Base-by-base conservation (phyloP, 2,113 vertebrate genomes). In the Anser brachyrhynchus region DNA sequence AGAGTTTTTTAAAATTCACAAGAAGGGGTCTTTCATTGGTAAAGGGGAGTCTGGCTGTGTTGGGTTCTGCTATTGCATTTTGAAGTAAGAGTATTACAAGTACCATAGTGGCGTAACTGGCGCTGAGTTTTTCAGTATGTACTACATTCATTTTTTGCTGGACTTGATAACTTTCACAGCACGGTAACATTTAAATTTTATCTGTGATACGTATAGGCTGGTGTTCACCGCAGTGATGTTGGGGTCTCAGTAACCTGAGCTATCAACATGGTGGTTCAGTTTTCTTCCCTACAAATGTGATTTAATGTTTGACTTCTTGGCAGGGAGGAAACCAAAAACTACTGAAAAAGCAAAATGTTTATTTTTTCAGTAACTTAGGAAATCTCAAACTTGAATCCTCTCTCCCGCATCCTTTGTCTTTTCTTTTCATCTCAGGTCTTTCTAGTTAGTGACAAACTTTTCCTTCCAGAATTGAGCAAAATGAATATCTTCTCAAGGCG, bases 321-420 rank as follows among this genome's bases (percentile, higher is more conserved):
- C 5, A 4, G 39, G 6, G 9, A 0, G 9, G 8, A 8, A 10
- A 11, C 20, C 37, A 10, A 37, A 26, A 44, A 28, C n/a, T 29
- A 12, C 14, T 28, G 39, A 14, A 54, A 73, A 78, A 26, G 12
- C 13, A 10, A 54, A 55, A 12, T 52, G 12, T 26, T 84, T 69
- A 16, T 78, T 37, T 71, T 78, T 71, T 28, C 20, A 35, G 14
- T 55, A 55, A 11, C 23, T 72, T 87, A 80, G 37, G 35, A 89
- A 87, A 51, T 87, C 15, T 43, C 59, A 67, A 95, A 10, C 4
- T 69, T 84, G 28, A 57, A 4, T 55, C 87, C 89, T 89, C 17
- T 74, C 20, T 90, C 13, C 19, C 44, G 28, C 0, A 1, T 69
- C 14, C 64, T 13, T 58, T 59, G 31, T 59, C 18, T 77, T 69